Conservation (phyloP, 2,888 invertebrate genomes). For the Ditylenchus weischeri region DNA sequence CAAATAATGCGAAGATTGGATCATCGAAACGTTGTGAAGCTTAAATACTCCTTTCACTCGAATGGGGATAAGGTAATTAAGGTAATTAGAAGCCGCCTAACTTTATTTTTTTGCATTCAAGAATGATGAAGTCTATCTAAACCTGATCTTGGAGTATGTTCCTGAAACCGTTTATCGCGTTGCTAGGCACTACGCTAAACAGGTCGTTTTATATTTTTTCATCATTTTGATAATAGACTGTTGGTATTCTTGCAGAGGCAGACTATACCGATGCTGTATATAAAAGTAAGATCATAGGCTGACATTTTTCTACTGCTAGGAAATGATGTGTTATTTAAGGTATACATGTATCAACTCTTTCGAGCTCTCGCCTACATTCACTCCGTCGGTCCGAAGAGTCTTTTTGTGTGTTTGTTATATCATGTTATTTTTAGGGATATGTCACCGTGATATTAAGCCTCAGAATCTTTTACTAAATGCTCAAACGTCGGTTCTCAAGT, state of each 20-base stretch:
- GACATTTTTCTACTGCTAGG: constrained; percentile 11
- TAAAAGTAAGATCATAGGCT: constrained; percentile 17
- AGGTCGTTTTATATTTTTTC: too few species aligned
- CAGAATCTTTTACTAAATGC: constrained; percentile 96
- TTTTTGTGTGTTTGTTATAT: too few species aligned
- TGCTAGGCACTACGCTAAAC: constrained; percentile 98
- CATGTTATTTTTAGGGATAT: constrained; percentile 61
- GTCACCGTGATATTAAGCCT: constrained; percentile 99
- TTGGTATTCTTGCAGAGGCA: too few species aligned
- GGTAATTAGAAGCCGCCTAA: not conserved
- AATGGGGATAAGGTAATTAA: constrained; percentile 81
- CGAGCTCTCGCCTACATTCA: constrained; percentile 98
- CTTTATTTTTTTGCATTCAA: constrained; percentile 63
- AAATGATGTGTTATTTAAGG: constrained; percentile 16
- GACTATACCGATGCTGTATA: constrained; percentile 93
- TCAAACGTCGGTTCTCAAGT: constrained; percentile 91
- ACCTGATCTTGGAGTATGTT: constrained; percentile 99
- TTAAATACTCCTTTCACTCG: constrained; percentile 99
- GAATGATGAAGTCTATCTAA: constrained; percentile 99
- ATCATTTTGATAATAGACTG: too few species aligned
- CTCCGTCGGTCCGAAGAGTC: constrained; percentile 77
- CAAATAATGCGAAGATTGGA: constrained; percentile 99
- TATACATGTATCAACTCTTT: constrained; percentile 75
- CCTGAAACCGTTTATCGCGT: constrained; percentile 99
- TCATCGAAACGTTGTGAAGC: constrained; percentile 99